Percentiles rank a stretch among this genome's conserved stretches.
These are phyloP conservation scores for Tetranychus piercei DNA, from an alignment of 2,888 invertebrate species.

Conservation along the genomic window DNA sequence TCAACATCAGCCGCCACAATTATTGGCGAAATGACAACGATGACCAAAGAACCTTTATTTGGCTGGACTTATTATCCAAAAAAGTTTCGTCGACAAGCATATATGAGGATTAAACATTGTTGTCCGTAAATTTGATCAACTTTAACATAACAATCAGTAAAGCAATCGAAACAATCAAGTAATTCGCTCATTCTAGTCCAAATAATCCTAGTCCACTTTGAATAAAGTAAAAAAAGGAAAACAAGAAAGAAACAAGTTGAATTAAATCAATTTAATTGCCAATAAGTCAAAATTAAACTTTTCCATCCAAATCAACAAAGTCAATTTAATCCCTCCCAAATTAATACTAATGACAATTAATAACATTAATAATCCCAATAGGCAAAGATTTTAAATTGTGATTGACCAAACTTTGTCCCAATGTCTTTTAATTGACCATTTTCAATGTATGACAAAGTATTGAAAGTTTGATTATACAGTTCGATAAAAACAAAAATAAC, in stretches of 20 bases:
- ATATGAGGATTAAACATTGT: constrained; percentile 37
- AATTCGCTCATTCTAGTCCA: not conserved
- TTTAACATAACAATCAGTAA: not conserved
- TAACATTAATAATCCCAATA: not conserved
- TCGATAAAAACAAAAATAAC: no score
- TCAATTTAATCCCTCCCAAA: not conserved
- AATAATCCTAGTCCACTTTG: not conserved
- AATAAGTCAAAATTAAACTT: not conserved
- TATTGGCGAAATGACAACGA: not conserved
- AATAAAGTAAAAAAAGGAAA: not conserved
- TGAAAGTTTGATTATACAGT: no score
- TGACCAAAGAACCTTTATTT: constrained; percentile 30
- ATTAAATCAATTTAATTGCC: not conserved
- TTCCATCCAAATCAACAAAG: not conserved
- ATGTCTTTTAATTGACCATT: no score
- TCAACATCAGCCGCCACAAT: not conserved
- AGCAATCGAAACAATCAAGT: not conserved
- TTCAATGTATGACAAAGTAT: no score
- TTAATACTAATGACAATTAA: not conserved
- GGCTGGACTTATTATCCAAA: constrained; percentile 48
- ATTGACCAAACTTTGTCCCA: not conserved
- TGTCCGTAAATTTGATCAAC: not conserved
- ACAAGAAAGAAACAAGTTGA: not conserved
- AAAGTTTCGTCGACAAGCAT: constrained; percentile 46
- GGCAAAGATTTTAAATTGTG: not conserved